phyloP scores from a whole-genome alignment of 2,888 invertebrate genomes.

The Vannuccia rotundouncinata region DNA sequence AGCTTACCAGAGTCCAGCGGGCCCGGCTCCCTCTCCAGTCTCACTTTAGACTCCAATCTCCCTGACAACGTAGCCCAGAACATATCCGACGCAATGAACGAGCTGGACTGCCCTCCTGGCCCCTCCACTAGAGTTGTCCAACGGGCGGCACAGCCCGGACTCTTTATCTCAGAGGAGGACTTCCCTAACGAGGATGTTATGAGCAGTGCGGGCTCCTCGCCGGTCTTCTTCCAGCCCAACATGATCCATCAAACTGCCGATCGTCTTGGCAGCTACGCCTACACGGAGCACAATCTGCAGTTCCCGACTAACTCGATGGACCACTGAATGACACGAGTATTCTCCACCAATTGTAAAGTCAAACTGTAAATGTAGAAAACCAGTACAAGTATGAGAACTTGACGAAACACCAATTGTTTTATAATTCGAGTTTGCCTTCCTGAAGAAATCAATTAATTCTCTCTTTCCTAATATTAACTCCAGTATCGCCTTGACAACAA shows the following conservation, averaged over 20 bases:
- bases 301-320: constrained; percentile 4
- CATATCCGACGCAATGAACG: not conserved
- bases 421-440: too few species aligned
- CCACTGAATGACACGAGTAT: not conserved
- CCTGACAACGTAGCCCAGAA: not conserved
- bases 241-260: too few species aligned
- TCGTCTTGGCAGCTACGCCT: not conserved
- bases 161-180: not conserved
- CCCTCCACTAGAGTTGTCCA: not conserved
- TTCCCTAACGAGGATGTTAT: not conserved
- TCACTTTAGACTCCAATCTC: not conserved
- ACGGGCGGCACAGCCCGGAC: not conserved
- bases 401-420: too few species aligned
- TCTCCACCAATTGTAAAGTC: too few species aligned
- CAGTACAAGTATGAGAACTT: too few species aligned
- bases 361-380: too few species aligned
- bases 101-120: not conserved
- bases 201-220: not conserved
- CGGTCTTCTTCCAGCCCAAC: not conserved
- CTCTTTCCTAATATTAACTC: too few species aligned
- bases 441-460: too few species aligned
- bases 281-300: not conserved
- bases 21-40: not conserved
- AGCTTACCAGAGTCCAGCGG: not conserved
- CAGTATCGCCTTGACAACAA: too few species aligned